These are phyloP conservation scores for Tinea trinotella DNA, from an alignment of 2,888 invertebrate genomes.

Conservation along the genomic window DNA sequence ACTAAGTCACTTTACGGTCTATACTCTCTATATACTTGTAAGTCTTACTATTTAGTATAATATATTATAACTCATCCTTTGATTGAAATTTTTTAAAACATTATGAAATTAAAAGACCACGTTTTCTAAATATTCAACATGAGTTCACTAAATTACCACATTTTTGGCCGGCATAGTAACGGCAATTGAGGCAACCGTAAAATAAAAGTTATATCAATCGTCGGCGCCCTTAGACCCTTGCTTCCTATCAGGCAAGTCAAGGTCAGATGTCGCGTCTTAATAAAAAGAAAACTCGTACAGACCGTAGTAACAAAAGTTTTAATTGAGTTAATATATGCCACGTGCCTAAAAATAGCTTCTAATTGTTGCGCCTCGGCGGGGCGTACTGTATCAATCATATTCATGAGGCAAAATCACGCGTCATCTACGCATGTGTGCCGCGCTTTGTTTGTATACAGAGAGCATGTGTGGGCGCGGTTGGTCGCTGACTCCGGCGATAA, in stretches of 20 bases:
- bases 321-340: neutral
- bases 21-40: too few relatives aligned
- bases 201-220: too few relatives aligned
- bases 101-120: conserved; percentile 9
- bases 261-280: too few relatives aligned
- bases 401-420: neutral
- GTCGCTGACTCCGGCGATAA: conserved; percentile 68
- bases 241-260: too few relatives aligned
- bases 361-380: neutral
- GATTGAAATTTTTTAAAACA: neutral
- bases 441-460: conserved; percentile 52
- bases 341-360: neutral
- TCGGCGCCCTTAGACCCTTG: too few relatives aligned
- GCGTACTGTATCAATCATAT: neutral
- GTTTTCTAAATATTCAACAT: too few relatives aligned
- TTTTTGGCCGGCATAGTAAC: too few relatives aligned
- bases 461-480: conserved; percentile 62
- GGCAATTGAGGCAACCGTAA: too few relatives aligned
- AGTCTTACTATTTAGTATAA: too few relatives aligned
- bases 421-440: neutral
- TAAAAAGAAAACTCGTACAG: neutral
- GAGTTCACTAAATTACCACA: too few relatives aligned
- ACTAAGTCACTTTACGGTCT: too few relatives aligned
- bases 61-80: neutral
- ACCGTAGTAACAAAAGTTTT: neutral